Evolutionary conservation across 2,797 vertebrate species (phyloP), one percentile per base, ranked within the genome.

Genomic region (Australoheros facetus): DNA sequence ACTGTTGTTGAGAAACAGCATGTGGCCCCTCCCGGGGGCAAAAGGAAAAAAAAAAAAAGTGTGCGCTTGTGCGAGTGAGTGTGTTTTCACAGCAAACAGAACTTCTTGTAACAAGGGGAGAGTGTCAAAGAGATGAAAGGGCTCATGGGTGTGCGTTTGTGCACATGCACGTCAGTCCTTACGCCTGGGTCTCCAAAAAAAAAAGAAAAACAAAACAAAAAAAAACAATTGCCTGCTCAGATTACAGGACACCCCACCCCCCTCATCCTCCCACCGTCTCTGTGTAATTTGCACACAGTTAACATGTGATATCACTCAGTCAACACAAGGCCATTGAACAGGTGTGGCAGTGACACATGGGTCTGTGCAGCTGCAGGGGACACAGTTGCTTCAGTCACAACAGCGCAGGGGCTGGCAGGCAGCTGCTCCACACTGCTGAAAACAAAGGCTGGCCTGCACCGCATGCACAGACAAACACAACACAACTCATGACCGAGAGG

Each of bases 381-480:
- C 77, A 89, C 91, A 92, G 88, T 88, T 79, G 88, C 77, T 81
- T 48, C 82, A 92, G 90, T 89, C 92, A 92, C 87, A 91, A 84
- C 89, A 90, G 88, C 17, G 7, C 11, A 0, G 11, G 39, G 51
- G 80, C 75, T 4, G 14, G 60, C 23, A 1, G 64, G 77, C 92
- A 92, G 90, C 91, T 90, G 92, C 88, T 77, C 14, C 28, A 0
- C 0, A 0, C 0, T 1, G 72, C 73, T 32, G 78, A 56, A 86
- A 79, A 91, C 90, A 84, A 90, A 90, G 84, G 66, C 73, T 26
- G 34, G 79, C 48, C 84, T 21, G 66, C 74, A 1, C 73, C 82
- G 59, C 77, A 81, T 8, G 71, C 69, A 73, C 80, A n/a, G 17
- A 80, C 59, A 62, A 39, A 86, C 76, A 71, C 3, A 1, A 48